Percentiles rank a stretch among this genome's conserved stretches.
These are phyloP conservation scores for Atrichornis clamosus DNA, from an alignment of 2,113 vertebrate genomes.

Conservation along the genomic window DNA sequence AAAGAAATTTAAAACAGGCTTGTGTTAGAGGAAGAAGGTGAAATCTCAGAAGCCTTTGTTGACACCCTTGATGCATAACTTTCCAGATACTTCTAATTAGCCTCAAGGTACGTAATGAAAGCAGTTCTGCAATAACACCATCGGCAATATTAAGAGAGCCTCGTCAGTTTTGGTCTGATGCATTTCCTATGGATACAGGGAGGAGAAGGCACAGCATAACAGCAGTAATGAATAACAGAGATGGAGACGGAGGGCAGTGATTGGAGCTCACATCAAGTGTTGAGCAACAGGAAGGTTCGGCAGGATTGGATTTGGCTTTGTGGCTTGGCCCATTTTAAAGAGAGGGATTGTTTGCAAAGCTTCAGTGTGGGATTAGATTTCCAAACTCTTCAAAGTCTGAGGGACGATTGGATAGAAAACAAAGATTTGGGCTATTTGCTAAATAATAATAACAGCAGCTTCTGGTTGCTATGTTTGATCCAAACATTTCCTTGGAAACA, in stretches of 20 bases:
- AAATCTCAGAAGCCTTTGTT: background rate
- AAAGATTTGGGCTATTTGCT: slow-evolving; percentile 23
- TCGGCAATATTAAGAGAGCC: background rate
- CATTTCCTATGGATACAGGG: background rate
- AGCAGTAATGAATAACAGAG: background rate
- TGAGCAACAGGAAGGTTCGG: background rate
- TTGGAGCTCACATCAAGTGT: background rate
- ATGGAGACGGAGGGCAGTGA: background rate
- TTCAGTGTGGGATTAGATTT: background rate
- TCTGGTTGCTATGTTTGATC: slow-evolving; percentile 24
- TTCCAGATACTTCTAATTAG: background rate
- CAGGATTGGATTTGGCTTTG: background rate
- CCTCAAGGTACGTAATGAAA: background rate
- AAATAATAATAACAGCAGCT: slow-evolving; percentile 11
- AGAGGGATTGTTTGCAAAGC: background rate
- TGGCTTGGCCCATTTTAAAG: background rate
- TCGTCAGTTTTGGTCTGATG: background rate
- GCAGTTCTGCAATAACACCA: background rate
- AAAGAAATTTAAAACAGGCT: background rate
- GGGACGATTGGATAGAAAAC: background rate
- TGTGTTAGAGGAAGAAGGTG: background rate
- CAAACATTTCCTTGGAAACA: slow-evolving; percentile 51
- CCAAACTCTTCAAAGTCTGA: background rate
- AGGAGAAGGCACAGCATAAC: background rate
- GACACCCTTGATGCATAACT: background rate